Base-by-base conservation (phyloP, 2,113 vertebrate species). In the Colistium nudipinnis region DNA sequence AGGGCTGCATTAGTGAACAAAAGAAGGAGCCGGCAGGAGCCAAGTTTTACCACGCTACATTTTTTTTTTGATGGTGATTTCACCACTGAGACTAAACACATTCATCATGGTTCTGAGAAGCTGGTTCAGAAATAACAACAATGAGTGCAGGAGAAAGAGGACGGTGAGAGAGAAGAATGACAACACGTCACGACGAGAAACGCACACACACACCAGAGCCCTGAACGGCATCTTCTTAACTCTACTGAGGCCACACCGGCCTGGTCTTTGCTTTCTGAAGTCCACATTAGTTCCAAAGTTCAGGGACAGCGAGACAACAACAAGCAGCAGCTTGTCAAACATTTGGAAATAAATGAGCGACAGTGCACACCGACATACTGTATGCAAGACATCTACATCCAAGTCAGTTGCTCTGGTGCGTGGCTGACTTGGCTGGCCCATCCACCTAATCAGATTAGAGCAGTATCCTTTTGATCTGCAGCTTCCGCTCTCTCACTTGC, bases 381-480 rank as follows among this genome's bases (percentile, higher is more conserved):
- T 24, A 33, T 52, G 49, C 44, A 69, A 65, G 62, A 73, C 51
- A 49, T 47, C 17, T 19, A 51, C 39, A 33, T 52, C 63, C 4
- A 59, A 62, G 24, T 36, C 44, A 27, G 9, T 36, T 36, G 39
- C 30, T 61, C 69, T 49, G 9, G 52, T 3, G 70, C 82, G 80
- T 30, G 76, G 62, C 63, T 74, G 74, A 77, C 62, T 68, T 59
- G 85, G 48, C 67, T 5, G 38, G 14, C 45, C 35, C 25, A n/a
- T 35, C 51, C 30, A 14, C 31, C 68, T 81, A 69, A 89, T 38
- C 33, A 44, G 70, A 87, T 87, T 83, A 87, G 51, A 80, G 66
- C n/a, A 4, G 19, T 76, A 69, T 82, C 60, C 63, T 79, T 88
- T 90, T 86, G 83, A 90, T 88, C 81, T 83, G 19, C 10, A 3